Base-by-base conservation (phyloP, 2,113 vertebrate species). In the Phalacrocorax carbo region DNA sequence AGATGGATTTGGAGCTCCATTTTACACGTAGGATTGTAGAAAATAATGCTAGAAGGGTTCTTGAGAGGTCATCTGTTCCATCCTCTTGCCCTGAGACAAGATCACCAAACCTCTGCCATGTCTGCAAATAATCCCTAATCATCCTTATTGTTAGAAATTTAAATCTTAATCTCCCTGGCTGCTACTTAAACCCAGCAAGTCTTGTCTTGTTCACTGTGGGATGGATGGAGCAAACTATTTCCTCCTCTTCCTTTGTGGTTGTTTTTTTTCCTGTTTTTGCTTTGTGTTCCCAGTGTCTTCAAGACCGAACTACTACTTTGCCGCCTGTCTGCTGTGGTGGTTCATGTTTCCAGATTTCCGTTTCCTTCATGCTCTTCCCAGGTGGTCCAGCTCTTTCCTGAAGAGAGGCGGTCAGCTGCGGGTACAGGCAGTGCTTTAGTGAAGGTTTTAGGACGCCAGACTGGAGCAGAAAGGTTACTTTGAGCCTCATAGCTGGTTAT, bases 91-190 rank as follows among this genome's bases (percentile, higher is more conserved):
- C 54, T 34, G 48, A 89, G 88, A 66, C 60, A 82, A 64, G 77
- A 89, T 78, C 83, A 72, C 71, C n/a, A 75, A 89, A 93, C 69
- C 80, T 73, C 9, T 81, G 34, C 78, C 73, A 5, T 71, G 64
- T 48, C 73, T 89, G 69, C 42, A 71, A 55, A 51, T 96, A 93
- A 86, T 91, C 69, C 64, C 83, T 70, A 58, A 81, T 94, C 72
- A 62, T 84, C 55, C 23, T 94, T 64, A 40, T 48, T 82, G 80
- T 66, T 87, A 57, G 65, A 84, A 94, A 84, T 76, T 25, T 68
- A 78, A 64, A 44, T 84, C 65, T 51, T 68, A 64, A 52, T 86
- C 52, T 91, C 34, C 14, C 48, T 68, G 57, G 44, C 65, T 93
- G 72, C 51, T 61, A 5, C 55, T 78, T 78, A 84, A 93, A 78